Evolutionary conservation across 1,140 invertebrate species (phyloP).

Genomic region (Sinonovacula constricta): DNA sequence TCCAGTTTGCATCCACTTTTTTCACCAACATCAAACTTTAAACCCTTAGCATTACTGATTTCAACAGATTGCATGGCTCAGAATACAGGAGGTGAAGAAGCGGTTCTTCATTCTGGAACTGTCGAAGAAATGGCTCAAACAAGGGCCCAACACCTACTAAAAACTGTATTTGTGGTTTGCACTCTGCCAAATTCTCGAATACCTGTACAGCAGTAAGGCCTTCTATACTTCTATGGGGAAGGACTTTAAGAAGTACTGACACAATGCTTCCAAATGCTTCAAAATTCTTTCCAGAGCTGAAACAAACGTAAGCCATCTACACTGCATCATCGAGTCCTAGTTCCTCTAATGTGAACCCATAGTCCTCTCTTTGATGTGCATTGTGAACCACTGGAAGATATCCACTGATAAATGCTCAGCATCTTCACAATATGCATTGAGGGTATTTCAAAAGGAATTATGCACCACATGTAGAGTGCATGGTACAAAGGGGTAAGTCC

Average conservation of each 20-base stretch:
- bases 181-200: not conserved
- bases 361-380: conserved; percentile 25
- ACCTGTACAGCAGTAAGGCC: not conserved
- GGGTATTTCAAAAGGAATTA: conserved; percentile 9
- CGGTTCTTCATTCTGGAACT: conserved; percentile 11
- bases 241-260: conserved; percentile 8
- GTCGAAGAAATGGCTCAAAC: not conserved
- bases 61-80: not conserved
- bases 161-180: not conserved
- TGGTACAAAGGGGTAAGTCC: conserved; percentile 22
- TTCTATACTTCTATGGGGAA: not conserved
- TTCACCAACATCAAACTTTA: too few species aligned
- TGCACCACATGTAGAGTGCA: conserved; percentile 27
- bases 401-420: conserved; percentile 24
- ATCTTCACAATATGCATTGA: conserved; percentile 19
- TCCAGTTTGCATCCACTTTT: not conserved
- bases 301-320: conserved; percentile 27
- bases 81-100: conserved; percentile 8
- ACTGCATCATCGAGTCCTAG: conserved; percentile 23
- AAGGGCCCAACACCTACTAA: not conserved
- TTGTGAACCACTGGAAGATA: conserved; percentile 18
- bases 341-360: not conserved
- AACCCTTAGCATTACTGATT: conserved; percentile 15
- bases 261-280: not conserved
- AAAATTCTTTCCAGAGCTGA: conserved; percentile 20